Percentiles rank a stretch among this genome's conserved stretches.
phyloP scores from a whole-genome alignment of 2,113 vertebrate species.

The Struthio camelus region DNA sequence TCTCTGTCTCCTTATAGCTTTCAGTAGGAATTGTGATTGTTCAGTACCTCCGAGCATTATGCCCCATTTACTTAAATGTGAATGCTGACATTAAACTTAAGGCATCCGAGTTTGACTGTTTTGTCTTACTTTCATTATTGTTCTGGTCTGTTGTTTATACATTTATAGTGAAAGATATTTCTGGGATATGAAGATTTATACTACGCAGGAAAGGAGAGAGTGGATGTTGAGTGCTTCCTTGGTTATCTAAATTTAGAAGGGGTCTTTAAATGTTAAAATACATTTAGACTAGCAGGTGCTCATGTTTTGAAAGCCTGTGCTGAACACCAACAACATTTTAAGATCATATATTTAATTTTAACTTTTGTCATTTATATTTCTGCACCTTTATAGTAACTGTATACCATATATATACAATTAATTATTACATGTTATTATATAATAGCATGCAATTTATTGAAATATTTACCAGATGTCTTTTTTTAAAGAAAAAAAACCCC shows the following conservation, averaged over 20 bases:
- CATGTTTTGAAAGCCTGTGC: not conserved
- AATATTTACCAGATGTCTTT: not conserved
- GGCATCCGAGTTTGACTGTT: conserved; percentile 28
- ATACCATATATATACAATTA: not conserved
- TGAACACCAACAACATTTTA: not conserved
- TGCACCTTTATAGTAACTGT: not conserved
- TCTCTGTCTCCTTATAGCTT: not conserved
- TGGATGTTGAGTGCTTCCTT: not conserved
- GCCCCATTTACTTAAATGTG: conserved; percentile 19
- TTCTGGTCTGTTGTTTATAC: conserved; percentile 21
- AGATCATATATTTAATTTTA: not conserved
- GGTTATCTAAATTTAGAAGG: conserved; percentile 8
- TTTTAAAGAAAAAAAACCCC: not conserved
- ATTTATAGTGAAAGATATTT: conserved; percentile 21
- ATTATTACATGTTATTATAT: not conserved
- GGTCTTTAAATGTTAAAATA: conserved; percentile 34
- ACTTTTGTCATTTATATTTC: not conserved
- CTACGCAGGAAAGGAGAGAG: not conserved
- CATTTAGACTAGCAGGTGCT: not conserved
- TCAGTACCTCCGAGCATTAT: not conserved
- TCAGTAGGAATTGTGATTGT: not conserved
- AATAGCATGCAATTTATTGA: not conserved
- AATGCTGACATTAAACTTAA: conserved; percentile 38
- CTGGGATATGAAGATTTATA: conserved; percentile 43
- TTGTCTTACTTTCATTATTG: conserved; percentile 48